A percentile compares a stretch with the other conserved stretches of the same genome.
These are phyloP conservation scores for Cataglyphis altisquamis DNA, from an alignment of 2,888 invertebrate genomes.

Conservation along the genomic window DNA sequence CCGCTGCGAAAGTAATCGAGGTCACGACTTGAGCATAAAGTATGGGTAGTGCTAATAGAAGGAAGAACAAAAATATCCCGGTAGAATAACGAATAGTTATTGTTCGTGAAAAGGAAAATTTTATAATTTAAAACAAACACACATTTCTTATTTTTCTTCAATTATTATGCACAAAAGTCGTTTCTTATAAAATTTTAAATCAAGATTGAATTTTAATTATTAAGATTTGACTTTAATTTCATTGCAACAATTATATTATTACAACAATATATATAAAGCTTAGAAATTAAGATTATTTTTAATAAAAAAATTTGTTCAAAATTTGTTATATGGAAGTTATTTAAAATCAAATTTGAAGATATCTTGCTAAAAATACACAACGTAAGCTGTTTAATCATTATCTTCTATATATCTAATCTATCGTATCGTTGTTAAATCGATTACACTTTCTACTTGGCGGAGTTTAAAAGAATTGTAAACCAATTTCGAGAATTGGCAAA, in stretches of 20 bases:
- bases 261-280: not conserved
- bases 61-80: slow-evolving; percentile 4
- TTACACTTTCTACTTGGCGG: not conserved
- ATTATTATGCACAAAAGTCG: not conserved
- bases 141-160: not conserved
- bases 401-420: not conserved
- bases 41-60: not conserved
- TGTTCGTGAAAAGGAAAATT: slow-evolving; percentile 7
- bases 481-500: not conserved
- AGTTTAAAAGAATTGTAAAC: slow-evolving; percentile 8
- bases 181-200: not conserved
- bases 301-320: not conserved
- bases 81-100: slow-evolving; percentile 18
- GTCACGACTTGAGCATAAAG: slow-evolving; percentile 13
- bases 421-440: not conserved
- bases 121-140: slow-evolving; percentile 12
- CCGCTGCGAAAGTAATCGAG: slow-evolving; percentile 35
- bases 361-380: not conserved
- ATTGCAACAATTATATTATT: not conserved
- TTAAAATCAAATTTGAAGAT: not conserved
- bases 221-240: not conserved
- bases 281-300: not conserved
- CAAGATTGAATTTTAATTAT: not conserved
- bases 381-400: not conserved
- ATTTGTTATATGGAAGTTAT: too few relatives aligned